A percentile compares a stretch with the other conserved stretches of the same genome.
These are phyloP conservation scores for Batillaria attramentaria DNA, from an alignment of 1,140 invertebrate species.

Conservation along the genomic window DNA sequence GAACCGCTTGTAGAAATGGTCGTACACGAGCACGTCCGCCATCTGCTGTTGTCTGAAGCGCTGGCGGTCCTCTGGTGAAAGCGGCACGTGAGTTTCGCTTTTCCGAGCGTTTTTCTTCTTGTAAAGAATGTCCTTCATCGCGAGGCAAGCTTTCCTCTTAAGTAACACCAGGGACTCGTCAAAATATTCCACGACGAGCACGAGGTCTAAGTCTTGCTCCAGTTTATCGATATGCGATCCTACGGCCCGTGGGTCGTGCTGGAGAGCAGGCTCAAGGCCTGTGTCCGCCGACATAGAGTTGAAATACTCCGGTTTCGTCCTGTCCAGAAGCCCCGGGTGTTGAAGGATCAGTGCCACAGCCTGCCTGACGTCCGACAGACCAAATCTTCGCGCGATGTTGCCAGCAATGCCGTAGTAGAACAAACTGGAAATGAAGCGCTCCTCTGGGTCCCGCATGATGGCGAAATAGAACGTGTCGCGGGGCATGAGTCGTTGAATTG, in stretches of 20 bases:
- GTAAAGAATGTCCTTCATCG: conserved; percentile 70
- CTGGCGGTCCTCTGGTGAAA: conserved; percentile 26
- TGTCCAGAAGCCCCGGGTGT: not conserved
- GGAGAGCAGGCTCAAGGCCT: conserved; percentile 27
- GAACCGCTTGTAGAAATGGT: conserved; percentile 43
- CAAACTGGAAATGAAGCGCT: conserved; percentile 54
- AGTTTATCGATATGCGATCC: conserved; percentile 43
- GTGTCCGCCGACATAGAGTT: conserved; percentile 49
- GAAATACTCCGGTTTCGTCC: conserved; percentile 6
- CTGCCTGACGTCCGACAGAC: not conserved
- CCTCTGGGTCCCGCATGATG: conserved; percentile 55
- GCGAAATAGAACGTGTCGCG: conserved; percentile 50
- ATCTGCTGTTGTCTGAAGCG: conserved; percentile 31
- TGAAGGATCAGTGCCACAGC: not conserved
- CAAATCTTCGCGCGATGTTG: conserved; percentile 1
- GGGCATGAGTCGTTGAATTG: conserved; percentile 34
- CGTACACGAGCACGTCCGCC: conserved; percentile 48
- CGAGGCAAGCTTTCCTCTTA: conserved; percentile 72
- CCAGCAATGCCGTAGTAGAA: conserved; percentile 49
- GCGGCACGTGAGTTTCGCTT: not conserved
- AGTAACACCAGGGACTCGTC: conserved; percentile 74
- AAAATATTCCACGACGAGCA: conserved; percentile 74
- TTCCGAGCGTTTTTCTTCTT: conserved; percentile 32
- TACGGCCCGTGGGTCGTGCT: conserved; percentile 29
- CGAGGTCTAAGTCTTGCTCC: conserved; percentile 72